A percentile compares a stretch with the other conserved stretches of the same genome.
Conservation (phyloP, 2,888 invertebrate species). For the Drymonia ruficornis region DNA sequence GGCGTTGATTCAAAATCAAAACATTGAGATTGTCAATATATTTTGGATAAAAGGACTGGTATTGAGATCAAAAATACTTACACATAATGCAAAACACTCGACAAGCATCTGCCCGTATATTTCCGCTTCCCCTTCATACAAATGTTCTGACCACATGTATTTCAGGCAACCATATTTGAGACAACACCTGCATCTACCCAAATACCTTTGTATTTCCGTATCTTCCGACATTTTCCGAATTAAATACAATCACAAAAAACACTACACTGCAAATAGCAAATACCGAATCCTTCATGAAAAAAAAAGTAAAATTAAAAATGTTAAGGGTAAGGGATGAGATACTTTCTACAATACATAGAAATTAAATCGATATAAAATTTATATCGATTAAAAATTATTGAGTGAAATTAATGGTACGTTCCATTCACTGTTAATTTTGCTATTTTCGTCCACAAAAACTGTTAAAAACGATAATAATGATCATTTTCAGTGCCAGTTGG, state of each 20-base stretch:
- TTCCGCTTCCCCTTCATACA: slow-evolving; percentile 43
- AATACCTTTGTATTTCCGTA: slow-evolving; percentile 43
- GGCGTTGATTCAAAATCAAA: slow-evolving; percentile 3
- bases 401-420: no score
- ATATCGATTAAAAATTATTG: no score
- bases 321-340: no score
- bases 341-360: no score
- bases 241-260: not conserved
- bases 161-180: slow-evolving; percentile 56
- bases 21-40: slow-evolving; percentile 21
- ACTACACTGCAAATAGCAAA: no score
- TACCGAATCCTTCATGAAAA: no score
- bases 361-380: no score
- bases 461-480: no score
- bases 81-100: slow-evolving; percentile 61
- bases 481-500: no score
- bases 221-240: slow-evolving; percentile 24
- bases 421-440: no score
- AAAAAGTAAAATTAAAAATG: no score
- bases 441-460: no score
- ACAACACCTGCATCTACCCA: slow-evolving; percentile 65
- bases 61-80: slow-evolving; percentile 43
- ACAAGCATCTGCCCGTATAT: slow-evolving; percentile 63
- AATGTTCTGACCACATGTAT: slow-evolving; percentile 57
- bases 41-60: slow-evolving; percentile 29